Evolutionary conservation across 1,140 invertebrate species (phyloP), one percentile per base, ranked within the genome.

Genomic region (Caerostris darwini): DNA sequence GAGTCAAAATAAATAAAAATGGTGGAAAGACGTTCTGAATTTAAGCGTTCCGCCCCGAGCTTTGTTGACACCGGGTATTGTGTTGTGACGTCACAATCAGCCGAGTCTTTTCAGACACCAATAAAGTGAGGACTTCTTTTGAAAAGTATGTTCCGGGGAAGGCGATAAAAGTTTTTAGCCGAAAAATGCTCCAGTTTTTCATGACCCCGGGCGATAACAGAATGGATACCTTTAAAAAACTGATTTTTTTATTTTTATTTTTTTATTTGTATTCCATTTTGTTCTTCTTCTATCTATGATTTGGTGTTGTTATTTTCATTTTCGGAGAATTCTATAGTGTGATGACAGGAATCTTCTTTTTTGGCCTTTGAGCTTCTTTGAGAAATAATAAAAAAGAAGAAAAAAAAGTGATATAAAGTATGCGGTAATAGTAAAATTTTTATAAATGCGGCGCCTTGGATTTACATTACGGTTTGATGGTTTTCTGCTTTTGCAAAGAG

Each of bases 71-170:
- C 69, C 56, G 17, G 17, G 57, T 19, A 91, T 91, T 91, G 90
- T 90, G 90, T 56, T 53, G 57, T 91, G 69, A 91, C 90, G 90
- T 91, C 90, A 91, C 90, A 91, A 90, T 90, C 88, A 53, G 10
- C 88, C 88, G 71, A 14, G 54, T 50, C 71, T 61, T 91, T 91
- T 91, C 77, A 82, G 57, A 54, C 12, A 10, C 71, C 90, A 53
- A 91, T 91, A 91, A 91, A 61, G 71, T 82, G 83, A n/a, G 90
- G 67, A 82, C 69, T 91, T 91, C 71, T 91, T 85, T 91, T 91
- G 54, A 61, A 91, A 91, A 82, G 67, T 82, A 54, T 61, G 77
- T 91, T 91, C 87, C 90, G 90, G 90, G 82, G 77, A 82, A 81
- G 59, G 57, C 58, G 90, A 91, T 91, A 91, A 91, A 91, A 91